These are phyloP conservation scores for Esox lucius DNA, from an alignment of 2,797 vertebrate genomes.

Conservation along the genomic window DNA sequence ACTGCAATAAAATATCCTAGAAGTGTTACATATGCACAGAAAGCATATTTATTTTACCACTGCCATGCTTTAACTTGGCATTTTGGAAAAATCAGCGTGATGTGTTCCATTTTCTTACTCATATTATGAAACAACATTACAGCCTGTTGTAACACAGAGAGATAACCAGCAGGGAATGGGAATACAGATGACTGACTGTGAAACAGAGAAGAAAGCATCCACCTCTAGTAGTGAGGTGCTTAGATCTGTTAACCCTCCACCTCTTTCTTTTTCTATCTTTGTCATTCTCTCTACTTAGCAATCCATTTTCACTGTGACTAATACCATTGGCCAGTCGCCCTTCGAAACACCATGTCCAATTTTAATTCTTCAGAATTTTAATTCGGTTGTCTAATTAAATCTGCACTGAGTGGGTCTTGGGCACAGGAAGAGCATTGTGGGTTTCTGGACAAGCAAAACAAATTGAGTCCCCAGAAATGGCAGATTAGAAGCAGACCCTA, in stretches of 20 bases:
- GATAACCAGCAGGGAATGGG: background rate
- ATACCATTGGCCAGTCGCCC: conserved; percentile 55
- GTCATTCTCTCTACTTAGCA: conserved; percentile 48
- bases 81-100: background rate
- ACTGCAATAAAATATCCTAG: too few relatives aligned
- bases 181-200: background rate
- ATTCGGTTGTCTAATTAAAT: conserved; percentile 79
- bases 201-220: background rate
- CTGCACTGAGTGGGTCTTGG: conserved; percentile 71
- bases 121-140: background rate
- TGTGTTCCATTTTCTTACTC: background rate
- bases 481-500: conserved; percentile 78
- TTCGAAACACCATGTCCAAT: conserved; percentile 74
- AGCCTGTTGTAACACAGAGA: background rate
- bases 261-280: background rate
- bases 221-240: background rate
- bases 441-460: conserved; percentile 77
- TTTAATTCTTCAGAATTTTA: conserved; percentile 72
- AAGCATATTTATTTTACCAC: too few relatives aligned
- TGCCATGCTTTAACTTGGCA: background rate
- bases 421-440: conserved; percentile 69
- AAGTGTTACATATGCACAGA: too few relatives aligned
- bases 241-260: background rate
- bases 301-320: conserved; percentile 40
- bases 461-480: conserved; percentile 72